Evolutionary conservation across 2,113 vertebrate genomes (phyloP).

Genomic region (Malurus cyaneus): DNA sequence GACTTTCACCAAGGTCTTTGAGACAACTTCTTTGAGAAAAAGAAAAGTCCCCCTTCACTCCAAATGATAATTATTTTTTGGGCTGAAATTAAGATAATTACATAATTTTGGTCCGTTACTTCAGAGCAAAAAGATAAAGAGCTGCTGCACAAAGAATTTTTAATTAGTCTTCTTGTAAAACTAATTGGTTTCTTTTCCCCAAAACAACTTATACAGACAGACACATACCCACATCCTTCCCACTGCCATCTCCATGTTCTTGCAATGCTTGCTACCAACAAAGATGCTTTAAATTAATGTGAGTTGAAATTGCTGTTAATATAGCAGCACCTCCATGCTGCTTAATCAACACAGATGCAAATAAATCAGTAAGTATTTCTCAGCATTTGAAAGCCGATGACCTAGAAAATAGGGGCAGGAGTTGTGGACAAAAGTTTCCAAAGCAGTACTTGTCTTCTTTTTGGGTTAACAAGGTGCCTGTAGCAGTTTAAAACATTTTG

Average conservation of each 20-base stretch:
- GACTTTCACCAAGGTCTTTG: background rate
- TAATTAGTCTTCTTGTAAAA: slow-evolving; percentile 16
- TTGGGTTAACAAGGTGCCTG: background rate
- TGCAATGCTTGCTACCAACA: background rate
- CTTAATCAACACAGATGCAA: background rate
- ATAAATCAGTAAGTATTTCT: background rate
- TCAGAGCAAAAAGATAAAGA: background rate
- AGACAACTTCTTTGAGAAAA: background rate
- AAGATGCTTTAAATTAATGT: background rate
- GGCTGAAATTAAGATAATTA: background rate
- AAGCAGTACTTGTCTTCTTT: background rate
- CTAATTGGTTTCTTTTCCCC: background rate
- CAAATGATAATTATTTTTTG: background rate
- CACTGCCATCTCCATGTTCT: background rate
- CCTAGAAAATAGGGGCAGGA: background rate
- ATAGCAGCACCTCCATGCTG: background rate
- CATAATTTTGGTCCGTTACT: slow-evolving; percentile 6
- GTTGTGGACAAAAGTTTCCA: background rate
- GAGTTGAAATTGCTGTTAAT: background rate
- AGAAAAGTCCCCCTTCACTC: background rate
- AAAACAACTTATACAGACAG: background rate
- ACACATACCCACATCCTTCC: background rate
- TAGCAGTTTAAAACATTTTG: background rate
- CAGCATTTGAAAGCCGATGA: background rate
- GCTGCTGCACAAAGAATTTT: background rate